A percentile compares a stretch with the other conserved stretches of the same genome.
phyloP scores from a whole-genome alignment of 2,113 vertebrate species.

The Hemicordylus capensis region DNA sequence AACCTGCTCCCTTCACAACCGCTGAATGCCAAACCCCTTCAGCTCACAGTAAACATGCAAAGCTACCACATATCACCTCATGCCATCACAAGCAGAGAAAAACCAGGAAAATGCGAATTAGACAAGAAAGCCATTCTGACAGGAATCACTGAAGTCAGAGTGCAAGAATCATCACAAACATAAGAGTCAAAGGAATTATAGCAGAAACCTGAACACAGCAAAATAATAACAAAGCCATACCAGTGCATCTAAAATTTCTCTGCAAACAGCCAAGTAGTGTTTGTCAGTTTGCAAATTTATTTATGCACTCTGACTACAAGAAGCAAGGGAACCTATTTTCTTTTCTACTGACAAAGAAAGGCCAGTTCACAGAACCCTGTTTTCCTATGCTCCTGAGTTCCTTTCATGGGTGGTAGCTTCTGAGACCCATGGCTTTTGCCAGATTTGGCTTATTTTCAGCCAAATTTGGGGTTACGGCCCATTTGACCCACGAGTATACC shows the following conservation, averaged over 20 bases:
- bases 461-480: too few species aligned
- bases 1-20: not conserved
- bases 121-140: not conserved
- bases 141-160: not conserved
- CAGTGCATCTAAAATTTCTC: not conserved
- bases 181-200: not conserved
- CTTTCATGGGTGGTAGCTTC: too few species aligned
- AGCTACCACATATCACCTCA: not conserved
- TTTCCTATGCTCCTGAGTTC: too few species aligned
- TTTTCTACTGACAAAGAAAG: not conserved
- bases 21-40: conserved; percentile 6
- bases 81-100: conserved; percentile 2
- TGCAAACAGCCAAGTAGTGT: not conserved
- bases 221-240: rapidly evolving
- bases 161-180: not conserved
- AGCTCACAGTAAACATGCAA: not conserved
- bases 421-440: too few species aligned
- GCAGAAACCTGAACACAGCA: not conserved
- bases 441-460: too few species aligned
- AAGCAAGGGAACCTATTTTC: not conserved
- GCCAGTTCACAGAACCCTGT: not conserved
- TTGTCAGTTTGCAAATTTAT: not conserved
- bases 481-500: too few species aligned
- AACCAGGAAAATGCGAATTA: not conserved
- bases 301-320: not conserved